phyloP scores from a whole-genome alignment of 2,888 invertebrate genomes.

The Heliconius ethilla region DNA sequence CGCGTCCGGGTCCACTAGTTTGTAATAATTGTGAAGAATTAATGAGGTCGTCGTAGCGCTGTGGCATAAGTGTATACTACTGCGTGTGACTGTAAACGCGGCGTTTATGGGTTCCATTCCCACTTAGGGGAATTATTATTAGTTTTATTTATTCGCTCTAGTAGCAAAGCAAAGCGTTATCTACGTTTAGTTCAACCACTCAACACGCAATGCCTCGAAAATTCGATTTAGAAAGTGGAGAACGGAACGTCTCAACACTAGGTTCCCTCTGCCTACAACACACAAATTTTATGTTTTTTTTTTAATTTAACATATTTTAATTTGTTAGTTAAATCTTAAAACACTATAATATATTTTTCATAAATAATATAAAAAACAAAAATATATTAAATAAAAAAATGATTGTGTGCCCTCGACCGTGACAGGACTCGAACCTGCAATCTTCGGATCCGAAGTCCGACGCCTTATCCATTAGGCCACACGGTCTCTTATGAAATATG shows the following conservation, averaged over 20 bases:
- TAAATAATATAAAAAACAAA: background rate
- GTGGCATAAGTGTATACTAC: no score
- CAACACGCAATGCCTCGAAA: background rate
- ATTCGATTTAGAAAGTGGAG: background rate
- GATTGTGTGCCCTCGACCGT: constrained; percentile 74
- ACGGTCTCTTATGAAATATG: constrained; percentile 65
- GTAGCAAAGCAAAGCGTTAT: background rate
- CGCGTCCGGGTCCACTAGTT: no score
- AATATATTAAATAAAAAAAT: constrained; percentile 3
- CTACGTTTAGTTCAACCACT: background rate
- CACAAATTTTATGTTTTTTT: no score
- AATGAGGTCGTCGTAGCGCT: no score
- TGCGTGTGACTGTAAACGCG: no score
- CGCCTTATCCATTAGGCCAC: constrained; percentile 88
- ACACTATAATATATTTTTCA: background rate
- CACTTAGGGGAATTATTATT: no score
- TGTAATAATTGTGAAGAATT: no score
- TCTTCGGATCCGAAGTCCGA: constrained; percentile 88
- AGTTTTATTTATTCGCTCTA: background rate
- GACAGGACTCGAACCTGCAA: constrained; percentile 88
- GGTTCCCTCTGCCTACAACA: background rate
- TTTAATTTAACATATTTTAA: background rate
- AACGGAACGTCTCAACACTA: background rate
- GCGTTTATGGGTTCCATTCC: no score
- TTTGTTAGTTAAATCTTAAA: background rate